phyloP scores from a whole-genome alignment of 2,888 invertebrate genomes.

The Rotaria magnacalcarata region DNA sequence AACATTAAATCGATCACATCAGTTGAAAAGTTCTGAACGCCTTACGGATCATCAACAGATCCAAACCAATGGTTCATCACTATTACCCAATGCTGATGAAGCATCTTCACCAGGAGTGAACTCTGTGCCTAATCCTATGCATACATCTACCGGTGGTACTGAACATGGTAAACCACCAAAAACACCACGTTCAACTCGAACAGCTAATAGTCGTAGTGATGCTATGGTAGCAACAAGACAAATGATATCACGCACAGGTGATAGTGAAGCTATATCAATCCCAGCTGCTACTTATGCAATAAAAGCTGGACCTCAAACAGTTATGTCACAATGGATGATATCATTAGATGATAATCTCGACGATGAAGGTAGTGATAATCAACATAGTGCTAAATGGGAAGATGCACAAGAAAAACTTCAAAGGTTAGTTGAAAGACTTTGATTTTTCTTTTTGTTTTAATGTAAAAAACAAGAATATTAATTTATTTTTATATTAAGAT shows the following conservation, averaged over 20 bases:
- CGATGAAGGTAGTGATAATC: constrained; percentile 27
- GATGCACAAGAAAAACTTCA: constrained; percentile 32
- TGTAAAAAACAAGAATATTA: not conserved
- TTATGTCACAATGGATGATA: constrained; percentile 46
- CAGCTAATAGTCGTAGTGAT: constrained; percentile 20
- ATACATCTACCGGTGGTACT: not conserved
- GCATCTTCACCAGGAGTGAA: not conserved
- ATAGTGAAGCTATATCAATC: constrained; percentile 44
- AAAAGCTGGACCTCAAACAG: constrained; percentile 44
- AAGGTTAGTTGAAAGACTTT: not conserved
- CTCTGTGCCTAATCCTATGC: not conserved
- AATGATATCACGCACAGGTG: constrained; percentile 1
- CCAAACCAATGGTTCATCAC: not conserved
- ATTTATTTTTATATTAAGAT: not conserved
- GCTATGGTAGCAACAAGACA: not conserved
- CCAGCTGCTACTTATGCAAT: constrained; percentile 46
- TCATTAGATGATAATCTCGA: constrained; percentile 44
- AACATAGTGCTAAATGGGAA: constrained; percentile 35
- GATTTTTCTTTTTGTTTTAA: not conserved
- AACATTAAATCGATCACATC: not conserved
- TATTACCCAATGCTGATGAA: not conserved
- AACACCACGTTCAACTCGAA: constrained; percentile 19
- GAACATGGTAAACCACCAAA: constrained; percentile 36
- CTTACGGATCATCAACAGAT: not conserved
- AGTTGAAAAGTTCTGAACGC: not conserved